Evolutionary conservation across 1,140 invertebrate genomes (phyloP).

Genomic region (Arion vulgaris): DNA sequence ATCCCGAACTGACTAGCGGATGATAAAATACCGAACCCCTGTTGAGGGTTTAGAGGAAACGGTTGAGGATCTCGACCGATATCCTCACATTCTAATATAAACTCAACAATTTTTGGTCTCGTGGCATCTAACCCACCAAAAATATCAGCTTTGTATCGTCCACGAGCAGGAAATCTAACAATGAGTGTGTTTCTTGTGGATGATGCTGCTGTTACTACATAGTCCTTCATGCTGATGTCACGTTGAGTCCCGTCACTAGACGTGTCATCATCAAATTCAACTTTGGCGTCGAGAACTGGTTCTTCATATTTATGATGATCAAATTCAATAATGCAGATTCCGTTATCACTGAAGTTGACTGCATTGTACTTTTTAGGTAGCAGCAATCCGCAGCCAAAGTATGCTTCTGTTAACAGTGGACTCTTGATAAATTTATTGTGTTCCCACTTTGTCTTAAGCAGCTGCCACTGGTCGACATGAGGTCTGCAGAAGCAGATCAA

Average conservation of each 20-base stretch:
- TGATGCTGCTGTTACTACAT: not conserved
- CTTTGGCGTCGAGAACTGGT: not conserved
- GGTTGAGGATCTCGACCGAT: constrained; percentile 47
- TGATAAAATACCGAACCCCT: constrained; percentile 54
- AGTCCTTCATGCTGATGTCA: not conserved
- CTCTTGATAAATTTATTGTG: constrained; percentile 43
- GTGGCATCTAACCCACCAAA: not conserved
- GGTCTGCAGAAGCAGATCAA: constrained; percentile 55
- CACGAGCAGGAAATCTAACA: constrained; percentile 13
- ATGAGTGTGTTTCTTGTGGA: not conserved
- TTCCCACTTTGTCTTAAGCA: constrained; percentile 48
- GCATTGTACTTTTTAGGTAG: constrained; percentile 35
- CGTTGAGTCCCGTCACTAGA: not conserved
- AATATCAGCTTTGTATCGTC: constrained; percentile 19
- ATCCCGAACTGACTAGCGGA: constrained; percentile 42
- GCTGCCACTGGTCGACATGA: constrained; percentile 55
- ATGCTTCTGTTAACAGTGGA: constrained; percentile 45
- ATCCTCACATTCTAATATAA: constrained; percentile 49
- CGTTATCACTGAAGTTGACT: constrained; percentile 30
- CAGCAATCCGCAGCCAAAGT: constrained; percentile 44
- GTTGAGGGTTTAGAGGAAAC: constrained; percentile 51
- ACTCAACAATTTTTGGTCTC: constrained; percentile 33
- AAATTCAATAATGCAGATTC: constrained; percentile 30
- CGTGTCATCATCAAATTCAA: not conserved
- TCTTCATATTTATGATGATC: constrained; percentile 27